Evolutionary conservation across 1,140 invertebrate genomes (phyloP).

Genomic region (Ceratina australensis): DNA sequence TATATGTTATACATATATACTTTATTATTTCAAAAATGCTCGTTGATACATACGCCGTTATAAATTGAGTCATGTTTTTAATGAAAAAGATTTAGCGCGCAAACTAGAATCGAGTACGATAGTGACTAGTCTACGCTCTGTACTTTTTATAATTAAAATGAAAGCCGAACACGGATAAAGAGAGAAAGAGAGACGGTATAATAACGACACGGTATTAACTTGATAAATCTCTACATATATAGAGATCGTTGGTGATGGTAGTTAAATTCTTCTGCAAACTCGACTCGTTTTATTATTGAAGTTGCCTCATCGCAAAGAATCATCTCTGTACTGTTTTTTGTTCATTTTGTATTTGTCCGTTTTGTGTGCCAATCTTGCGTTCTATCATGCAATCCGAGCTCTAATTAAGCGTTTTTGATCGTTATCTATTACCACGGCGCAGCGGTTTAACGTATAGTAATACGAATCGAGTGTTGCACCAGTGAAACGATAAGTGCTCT

Average conservation of each 20-base stretch:
- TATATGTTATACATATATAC: constrained; percentile 10
- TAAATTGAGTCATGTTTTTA: not conserved
- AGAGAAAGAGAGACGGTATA: constrained; percentile 10
- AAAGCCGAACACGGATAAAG: constrained; percentile 20
- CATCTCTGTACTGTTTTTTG: not conserved
- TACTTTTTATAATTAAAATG: constrained; percentile 21
- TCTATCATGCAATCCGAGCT: not conserved
- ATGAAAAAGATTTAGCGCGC: constrained; percentile 2
- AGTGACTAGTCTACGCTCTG: constrained; percentile 5
- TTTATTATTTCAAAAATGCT: constrained; percentile 26
- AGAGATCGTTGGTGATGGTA: constrained; percentile 67
- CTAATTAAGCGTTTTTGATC: constrained; percentile 1
- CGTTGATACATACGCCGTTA: constrained; percentile 15
- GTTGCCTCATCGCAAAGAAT: constrained; percentile 15
- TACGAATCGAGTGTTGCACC: constrained; percentile 66
- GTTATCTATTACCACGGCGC: constrained; percentile 5
- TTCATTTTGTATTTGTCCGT: not conserved
- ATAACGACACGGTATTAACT: constrained; percentile 33
- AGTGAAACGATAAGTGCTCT: not conserved
- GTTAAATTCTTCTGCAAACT: constrained; percentile 64
- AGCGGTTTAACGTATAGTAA: constrained; percentile 35
- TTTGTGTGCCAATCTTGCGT: not conserved
- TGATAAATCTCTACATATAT: constrained; percentile 27
- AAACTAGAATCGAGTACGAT: constrained; percentile 1
- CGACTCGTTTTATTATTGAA: constrained; percentile 67